These are phyloP conservation scores for Zaprionus ornatus DNA, from an alignment of 1,140 invertebrate species.

Conservation along the genomic window DNA sequence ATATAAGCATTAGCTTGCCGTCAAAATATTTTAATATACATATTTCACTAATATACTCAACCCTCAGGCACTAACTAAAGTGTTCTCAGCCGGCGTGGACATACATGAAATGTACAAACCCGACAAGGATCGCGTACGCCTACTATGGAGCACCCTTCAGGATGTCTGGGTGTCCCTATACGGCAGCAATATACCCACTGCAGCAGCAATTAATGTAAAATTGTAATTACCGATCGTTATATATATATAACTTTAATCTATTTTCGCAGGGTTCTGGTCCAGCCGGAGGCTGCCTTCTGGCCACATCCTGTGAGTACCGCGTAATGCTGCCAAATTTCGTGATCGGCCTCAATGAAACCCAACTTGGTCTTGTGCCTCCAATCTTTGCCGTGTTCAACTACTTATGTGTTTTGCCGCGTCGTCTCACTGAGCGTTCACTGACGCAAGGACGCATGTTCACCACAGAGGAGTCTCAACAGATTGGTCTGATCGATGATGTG, in stretches of 20 bases:
- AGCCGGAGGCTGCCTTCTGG: constrained; percentile 92
- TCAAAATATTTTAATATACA: too few species aligned
- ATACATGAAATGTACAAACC: constrained; percentile 94
- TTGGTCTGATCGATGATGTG: constrained; percentile 89
- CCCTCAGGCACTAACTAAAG: constrained; percentile 87
- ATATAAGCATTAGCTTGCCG: too few species aligned
- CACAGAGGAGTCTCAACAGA: constrained; percentile 89
- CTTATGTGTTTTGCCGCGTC: constrained; percentile 68
- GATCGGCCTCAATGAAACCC: constrained; percentile 92
- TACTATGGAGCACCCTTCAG: constrained; percentile 91
- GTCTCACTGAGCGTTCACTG: constrained; percentile 89
- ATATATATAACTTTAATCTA: constrained; percentile 10
- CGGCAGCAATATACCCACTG: constrained; percentile 88
- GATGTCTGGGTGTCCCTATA: constrained; percentile 92
- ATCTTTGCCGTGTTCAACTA: constrained; percentile 89
- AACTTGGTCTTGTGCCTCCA: constrained; percentile 89
- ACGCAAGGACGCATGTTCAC: constrained; percentile 89
- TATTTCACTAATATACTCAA: not conserved
- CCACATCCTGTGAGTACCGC: constrained; percentile 92
- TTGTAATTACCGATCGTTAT: not conserved
- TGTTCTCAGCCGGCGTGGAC: constrained; percentile 94
- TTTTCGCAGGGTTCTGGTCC: constrained; percentile 89
- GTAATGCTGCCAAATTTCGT: constrained; percentile 90
- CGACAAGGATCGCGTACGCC: constrained; percentile 86
- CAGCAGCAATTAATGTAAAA: constrained; percentile 92